phyloP scores from a whole-genome alignment of 2,888 invertebrate species.

The Calameuta filiformis region DNA sequence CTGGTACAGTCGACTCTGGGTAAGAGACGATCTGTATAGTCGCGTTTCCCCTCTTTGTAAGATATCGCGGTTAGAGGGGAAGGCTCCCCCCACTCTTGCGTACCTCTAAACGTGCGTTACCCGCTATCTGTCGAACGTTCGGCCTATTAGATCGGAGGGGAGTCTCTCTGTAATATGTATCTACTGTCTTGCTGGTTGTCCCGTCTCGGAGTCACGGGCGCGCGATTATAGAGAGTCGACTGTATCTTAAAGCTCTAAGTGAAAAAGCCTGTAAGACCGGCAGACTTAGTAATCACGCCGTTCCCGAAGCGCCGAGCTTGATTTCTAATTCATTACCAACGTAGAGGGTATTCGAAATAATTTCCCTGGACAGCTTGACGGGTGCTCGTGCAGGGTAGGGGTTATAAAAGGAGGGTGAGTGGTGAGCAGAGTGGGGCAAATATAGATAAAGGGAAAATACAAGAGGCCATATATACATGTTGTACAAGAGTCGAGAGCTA shows the following conservation, averaged over 20 bases:
- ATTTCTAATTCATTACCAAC: slow-evolving; percentile 38
- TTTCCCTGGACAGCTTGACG: slow-evolving; percentile 20
- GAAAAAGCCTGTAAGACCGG: no score
- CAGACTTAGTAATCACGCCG: not conserved
- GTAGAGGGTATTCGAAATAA: slow-evolving; percentile 21
- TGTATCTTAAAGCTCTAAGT: not conserved
- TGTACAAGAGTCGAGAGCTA: slow-evolving; percentile 13
- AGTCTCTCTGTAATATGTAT: not conserved
- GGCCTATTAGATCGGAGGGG: not conserved
- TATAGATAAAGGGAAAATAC: no score
- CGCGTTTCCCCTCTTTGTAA: not conserved
- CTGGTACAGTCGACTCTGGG: not conserved
- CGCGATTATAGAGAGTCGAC: not conserved
- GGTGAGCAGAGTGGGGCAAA: not conserved
- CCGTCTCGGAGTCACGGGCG: not conserved
- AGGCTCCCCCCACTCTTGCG: not conserved
- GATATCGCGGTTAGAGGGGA: not conserved
- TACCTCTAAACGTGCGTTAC: not conserved
- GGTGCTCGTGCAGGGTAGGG: slow-evolving; percentile 12
- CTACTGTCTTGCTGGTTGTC: not conserved
- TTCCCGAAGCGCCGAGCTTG: slow-evolving; percentile 13
- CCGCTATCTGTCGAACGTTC: not conserved
- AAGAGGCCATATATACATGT: not conserved
- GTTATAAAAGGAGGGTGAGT: slow-evolving; percentile 10
- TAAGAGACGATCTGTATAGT: no score